Evolutionary conservation across 2,113 vertebrate genomes (phyloP).

Genomic region (Rafetus swinhoei): DNA sequence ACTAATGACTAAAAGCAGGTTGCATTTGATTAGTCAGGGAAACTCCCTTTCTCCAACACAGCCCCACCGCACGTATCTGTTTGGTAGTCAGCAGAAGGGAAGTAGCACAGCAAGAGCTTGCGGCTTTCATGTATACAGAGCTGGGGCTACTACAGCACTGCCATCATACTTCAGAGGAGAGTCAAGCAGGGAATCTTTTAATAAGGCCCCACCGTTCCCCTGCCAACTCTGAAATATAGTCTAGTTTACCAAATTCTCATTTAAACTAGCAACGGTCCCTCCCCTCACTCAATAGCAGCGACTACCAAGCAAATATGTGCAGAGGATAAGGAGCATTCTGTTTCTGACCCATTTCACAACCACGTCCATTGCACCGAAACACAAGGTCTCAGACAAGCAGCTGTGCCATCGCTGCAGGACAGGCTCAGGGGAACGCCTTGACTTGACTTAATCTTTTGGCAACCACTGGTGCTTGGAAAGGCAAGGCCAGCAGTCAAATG

Average conservation of each 20-base stretch:
- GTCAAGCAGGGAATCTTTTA: background rate
- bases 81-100: accelerated
- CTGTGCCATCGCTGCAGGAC: background rate
- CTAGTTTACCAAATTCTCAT: background rate
- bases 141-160: background rate
- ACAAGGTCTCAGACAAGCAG: background rate
- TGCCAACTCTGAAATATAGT: background rate
- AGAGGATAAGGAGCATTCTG: too few species aligned
- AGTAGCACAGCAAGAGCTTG: background rate
- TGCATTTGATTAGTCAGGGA: background rate
- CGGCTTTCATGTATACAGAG: background rate
- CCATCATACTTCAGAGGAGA: background rate
- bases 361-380: background rate
- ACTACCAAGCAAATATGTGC: slow-evolving; percentile 6
- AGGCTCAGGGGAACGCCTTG: background rate
- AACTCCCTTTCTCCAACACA: background rate
- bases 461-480: background rate
- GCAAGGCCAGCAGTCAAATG: background rate
- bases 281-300: background rate
- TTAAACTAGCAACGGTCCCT: background rate
- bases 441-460: background rate
- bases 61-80: background rate
- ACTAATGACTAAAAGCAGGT: background rate
- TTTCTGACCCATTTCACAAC: background rate
- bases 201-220: background rate